A percentile compares a stretch with the other conserved stretches of the same genome.
phyloP scores from a whole-genome alignment of 2,888 invertebrate genomes.

The Amiota communis region DNA sequence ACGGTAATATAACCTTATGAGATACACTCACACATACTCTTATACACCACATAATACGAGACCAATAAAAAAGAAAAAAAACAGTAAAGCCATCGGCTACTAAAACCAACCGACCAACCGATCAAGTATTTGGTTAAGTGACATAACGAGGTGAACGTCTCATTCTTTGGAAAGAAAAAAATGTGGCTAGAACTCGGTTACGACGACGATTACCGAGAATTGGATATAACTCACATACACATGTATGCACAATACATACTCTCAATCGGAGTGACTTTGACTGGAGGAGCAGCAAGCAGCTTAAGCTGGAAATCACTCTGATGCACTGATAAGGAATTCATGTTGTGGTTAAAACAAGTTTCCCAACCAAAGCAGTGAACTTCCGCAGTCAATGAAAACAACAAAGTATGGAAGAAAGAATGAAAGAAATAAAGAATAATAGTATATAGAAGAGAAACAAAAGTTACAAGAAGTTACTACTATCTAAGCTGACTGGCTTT shows the following conservation, averaged over 20 bases:
- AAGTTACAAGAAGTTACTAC: no score
- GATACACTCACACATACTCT: background rate
- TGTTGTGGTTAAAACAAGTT: constrained; percentile 10
- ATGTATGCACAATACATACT: background rate
- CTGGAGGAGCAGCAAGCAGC: background rate
- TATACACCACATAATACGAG: no score
- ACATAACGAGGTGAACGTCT: constrained; percentile 32
- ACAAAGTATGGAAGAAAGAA: background rate
- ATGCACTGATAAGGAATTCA: constrained; percentile 7
- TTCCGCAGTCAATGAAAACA: background rate
- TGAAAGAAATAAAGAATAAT: background rate
- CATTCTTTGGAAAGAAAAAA: background rate
- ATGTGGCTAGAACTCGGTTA: constrained; percentile 9
- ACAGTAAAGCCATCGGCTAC: background rate
- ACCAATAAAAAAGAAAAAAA: background rate
- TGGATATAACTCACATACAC: no score
- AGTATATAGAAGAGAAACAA: no score
- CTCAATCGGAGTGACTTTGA: background rate
- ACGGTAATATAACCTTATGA: constrained; percentile 32
- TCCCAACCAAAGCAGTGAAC: background rate
- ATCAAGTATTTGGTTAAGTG: constrained; percentile 9
- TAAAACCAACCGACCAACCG: background rate
- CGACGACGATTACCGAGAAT: background rate
- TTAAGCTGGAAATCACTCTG: background rate
- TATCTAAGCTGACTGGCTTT: background rate